Percentiles rank a stretch among this genome's conserved stretches.
phyloP scores from a whole-genome alignment of 2,113 vertebrate genomes.

The Neoarius graeffei region DNA sequence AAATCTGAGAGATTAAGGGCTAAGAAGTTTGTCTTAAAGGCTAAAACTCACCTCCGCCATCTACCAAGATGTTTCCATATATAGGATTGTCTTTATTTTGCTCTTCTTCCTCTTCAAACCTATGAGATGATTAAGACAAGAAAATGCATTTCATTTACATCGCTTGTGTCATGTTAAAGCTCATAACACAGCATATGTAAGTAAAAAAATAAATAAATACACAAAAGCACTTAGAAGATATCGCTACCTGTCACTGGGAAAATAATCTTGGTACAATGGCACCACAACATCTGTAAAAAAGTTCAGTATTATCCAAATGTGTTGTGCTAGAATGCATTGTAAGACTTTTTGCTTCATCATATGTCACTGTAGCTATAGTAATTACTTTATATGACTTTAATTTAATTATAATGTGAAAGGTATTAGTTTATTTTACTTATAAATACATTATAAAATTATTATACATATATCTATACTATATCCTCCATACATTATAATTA shows the following conservation, averaged over 20 bases:
- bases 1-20: neutral
- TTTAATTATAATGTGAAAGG: too few species aligned
- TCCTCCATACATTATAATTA: neutral
- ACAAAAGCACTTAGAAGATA: neutral
- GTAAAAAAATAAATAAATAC: neutral
- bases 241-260: slow-evolving; percentile 54
- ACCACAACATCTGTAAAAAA: slow-evolving; percentile 48
- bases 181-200: neutral
- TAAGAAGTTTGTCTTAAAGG: neutral
- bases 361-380: neutral
- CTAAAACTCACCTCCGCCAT: slow-evolving; percentile 57
- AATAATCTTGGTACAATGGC: slow-evolving; percentile 9
- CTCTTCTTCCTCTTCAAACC: slow-evolving; percentile 52
- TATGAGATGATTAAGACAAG: neutral
- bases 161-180: neutral
- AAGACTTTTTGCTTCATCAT: neutral
- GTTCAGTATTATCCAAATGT: neutral
- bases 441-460: too few species aligned
- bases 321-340: neutral
- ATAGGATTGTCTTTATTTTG: slow-evolving; percentile 70
- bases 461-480: too few species aligned
- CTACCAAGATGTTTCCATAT: slow-evolving; percentile 72
- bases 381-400: neutral
- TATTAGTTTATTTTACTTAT: neutral
- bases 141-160: neutral